Evolutionary conservation across 2,113 vertebrate species (phyloP).

Genomic region (Podiceps cristatus): DNA sequence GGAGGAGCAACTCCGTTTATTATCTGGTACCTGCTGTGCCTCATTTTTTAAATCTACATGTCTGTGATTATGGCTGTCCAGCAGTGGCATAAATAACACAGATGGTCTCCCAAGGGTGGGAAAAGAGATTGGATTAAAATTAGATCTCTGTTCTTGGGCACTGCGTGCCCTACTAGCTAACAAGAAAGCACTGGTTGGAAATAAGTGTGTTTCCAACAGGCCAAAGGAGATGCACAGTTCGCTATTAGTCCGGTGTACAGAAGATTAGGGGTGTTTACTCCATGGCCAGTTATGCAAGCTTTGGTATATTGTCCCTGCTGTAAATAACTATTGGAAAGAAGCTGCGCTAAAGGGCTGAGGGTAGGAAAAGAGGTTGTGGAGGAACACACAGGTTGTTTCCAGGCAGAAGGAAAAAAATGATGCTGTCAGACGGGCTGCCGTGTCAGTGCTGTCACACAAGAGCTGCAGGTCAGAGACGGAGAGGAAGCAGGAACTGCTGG

Average conservation of each 20-base stretch:
- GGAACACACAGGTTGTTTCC: neutral
- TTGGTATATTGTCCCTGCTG: neutral
- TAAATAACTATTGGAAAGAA: neutral
- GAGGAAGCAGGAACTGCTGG: neutral
- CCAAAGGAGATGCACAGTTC: neutral
- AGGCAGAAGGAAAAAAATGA: neutral
- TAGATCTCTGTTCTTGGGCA: neutral
- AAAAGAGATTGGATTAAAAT: neutral
- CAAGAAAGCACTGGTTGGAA: neutral
- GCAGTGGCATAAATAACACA: neutral
- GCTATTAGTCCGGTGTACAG: neutral
- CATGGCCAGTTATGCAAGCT: accelerated
- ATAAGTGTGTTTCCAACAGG: neutral
- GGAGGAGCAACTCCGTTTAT: neutral
- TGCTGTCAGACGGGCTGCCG: neutral
- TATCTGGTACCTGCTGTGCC: neutral
- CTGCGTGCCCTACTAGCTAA: neutral
- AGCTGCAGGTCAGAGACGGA: neutral
- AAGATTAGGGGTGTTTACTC: neutral
- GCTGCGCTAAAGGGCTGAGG: neutral
- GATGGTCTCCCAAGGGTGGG: neutral
- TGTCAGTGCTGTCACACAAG: neutral
- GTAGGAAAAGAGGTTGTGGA: neutral
- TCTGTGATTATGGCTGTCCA: neutral
- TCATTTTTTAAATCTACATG: neutral